Evolutionary conservation across 2,888 invertebrate species (phyloP), one percentile per base, ranked within the genome.

Genomic region (Omphaloscelis lunosa): DNA sequence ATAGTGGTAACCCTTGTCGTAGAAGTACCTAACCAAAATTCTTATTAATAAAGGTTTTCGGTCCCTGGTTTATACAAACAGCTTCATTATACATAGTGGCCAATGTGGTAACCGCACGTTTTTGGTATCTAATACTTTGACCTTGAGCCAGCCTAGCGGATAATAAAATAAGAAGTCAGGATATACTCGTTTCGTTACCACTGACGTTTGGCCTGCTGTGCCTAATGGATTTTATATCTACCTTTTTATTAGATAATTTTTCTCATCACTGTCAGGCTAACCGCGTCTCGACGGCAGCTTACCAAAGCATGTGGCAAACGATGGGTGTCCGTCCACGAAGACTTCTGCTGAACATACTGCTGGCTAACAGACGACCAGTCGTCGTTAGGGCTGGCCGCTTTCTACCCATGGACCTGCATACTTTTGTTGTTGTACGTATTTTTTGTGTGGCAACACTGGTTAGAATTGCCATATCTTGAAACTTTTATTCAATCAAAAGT

Each of bases 331-430:
- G 89, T 0, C 90, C 95, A 34, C 93, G 96, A 2, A 87, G 93
- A 0, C 77, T 93, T 29, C 73, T 96, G 61, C 91, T 96, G 4
- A 92, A 93, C 86, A 79, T 95, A 0, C 85, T 95, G 81, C 85
- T 94, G n/a, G 92, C 95, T 8, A 93, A 92, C 86, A 88, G 85
- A 56, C 88, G 93, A 2, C 91, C 93, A 0, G 83, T 91, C 6
- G 76, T 90, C 0, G 88, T 96, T 27, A 90, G 93, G 7, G 96
- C 96, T 9, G 96, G 94, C 0, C 69, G 89, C 17, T 96, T 95
- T 89, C 88, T 96, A 23, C 93, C 93, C 0, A 95, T 96, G 92
- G 94, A 96, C 66, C 90, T 96, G 51, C 93, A 92, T 41, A 96
- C 96, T 41, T 96, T 94, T 84, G 89, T 96, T 29, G 88, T 92